Evolutionary conservation across 2,113 vertebrate species (phyloP).

Genomic region (Microcebus murinus): DNA sequence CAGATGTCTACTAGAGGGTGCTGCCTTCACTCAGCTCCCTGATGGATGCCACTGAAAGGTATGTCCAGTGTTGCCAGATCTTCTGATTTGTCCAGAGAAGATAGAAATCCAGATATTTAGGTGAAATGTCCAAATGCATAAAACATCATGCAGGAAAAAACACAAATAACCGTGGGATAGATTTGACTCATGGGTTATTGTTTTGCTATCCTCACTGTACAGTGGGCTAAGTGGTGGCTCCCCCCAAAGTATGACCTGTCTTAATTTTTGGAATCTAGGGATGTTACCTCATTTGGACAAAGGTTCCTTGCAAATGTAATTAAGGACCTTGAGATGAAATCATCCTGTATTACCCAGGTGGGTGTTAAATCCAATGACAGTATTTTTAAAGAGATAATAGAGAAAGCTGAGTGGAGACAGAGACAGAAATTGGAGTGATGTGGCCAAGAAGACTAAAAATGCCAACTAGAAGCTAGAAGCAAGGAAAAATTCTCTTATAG

Average conservation of each 20-base stretch:
- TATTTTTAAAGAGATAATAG: neutral
- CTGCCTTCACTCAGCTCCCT: neutral
- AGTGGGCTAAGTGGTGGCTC: neutral
- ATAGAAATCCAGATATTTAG: neutral
- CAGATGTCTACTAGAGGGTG: fast-evolving
- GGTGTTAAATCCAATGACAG: neutral
- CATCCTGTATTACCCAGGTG: neutral
- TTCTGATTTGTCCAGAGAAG: neutral
- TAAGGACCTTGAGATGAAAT: neutral
- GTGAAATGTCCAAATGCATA: neutral
- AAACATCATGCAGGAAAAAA: neutral
- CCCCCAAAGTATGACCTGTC: neutral
- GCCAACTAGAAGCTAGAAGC: neutral
- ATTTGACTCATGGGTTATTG: neutral
- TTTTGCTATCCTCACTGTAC: neutral
- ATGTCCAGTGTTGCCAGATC: neutral
- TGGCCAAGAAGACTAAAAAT: neutral
- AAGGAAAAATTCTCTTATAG: neutral
- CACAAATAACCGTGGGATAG: neutral
- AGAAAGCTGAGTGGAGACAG: neutral
- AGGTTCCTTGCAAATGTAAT: neutral
- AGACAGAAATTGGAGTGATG: neutral
- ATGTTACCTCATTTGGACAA: neutral
- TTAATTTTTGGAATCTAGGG: neutral
- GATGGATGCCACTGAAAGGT: neutral